Base-by-base conservation (phyloP, 2,888 invertebrate genomes). In the Tipula unca region DNA sequence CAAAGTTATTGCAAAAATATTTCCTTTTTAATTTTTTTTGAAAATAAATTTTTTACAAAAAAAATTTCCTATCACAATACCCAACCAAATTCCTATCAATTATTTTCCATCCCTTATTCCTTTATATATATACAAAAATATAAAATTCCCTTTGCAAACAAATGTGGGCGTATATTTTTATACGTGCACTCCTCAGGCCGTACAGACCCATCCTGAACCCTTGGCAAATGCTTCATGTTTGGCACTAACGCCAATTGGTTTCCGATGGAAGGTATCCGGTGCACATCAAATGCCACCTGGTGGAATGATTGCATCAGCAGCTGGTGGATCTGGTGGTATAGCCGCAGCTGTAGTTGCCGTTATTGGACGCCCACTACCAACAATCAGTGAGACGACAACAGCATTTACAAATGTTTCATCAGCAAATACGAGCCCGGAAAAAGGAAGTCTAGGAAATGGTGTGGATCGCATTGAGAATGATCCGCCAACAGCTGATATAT, bases 361-460 rank as follows among this genome's bases (percentile, higher is more conserved):
- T 86, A 94, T 94, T 87, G 94, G 94, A 54, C 91, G 95, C 86
- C 95, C 95, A 1, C 90, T 95, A 87, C 95, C 95, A 14, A 95
- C 95, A 86, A 94, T 95, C 88, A 94, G 94, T 4, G 94, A 95
- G 86, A 91, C 90, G 3, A 94, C 95, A 20, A 95, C 95, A 82
- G 95, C 95, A 86, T 94, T 95, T 89, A 95, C 94, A 36, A 94
- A 93, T 88, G 93, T 94, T 84, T 94, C 94, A 86, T 95, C 94
- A 29, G 94, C 94, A 88, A 95, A 95, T 89, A 94, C 95, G 69
- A 95, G 95, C 89, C 95, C 95, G 4, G 95, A 95, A 89, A 95
- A 95, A 89, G 94, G 94, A 85, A 94, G 94, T 1, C 94, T 94
- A 89, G 93, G 92, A 82, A 94, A 94, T 89, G 94, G 94, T 85